Conservation (phyloP, 2,888 invertebrate genomes). For the Parasteatoda lunata region DNA sequence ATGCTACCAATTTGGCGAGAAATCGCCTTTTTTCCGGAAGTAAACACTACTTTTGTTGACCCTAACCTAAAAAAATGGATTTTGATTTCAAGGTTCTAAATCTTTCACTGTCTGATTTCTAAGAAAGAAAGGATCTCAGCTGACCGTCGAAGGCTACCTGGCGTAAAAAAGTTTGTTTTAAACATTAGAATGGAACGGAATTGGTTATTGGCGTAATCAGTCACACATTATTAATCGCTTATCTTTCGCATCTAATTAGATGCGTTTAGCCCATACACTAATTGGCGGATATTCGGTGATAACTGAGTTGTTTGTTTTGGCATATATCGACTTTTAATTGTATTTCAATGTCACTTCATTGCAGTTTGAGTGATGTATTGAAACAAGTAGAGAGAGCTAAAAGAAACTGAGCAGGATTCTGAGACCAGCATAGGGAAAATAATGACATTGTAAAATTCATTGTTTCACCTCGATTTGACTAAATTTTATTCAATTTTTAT, state of each 20-base stretch:
- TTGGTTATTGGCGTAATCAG: not conserved
- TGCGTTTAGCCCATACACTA: not conserved
- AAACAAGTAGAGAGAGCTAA: no score
- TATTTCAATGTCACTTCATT: no score
- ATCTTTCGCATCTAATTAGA: not conserved
- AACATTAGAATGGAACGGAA: not conserved
- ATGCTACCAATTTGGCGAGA: conserved; percentile 15
- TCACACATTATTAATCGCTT: not conserved
- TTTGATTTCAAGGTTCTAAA: conserved; percentile 40
- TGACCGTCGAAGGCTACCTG: not conserved
- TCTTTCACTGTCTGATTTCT: not conserved
- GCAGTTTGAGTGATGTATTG: no score
- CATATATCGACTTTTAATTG: no score
- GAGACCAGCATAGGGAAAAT: no score
- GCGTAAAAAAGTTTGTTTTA: not conserved
- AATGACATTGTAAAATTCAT: no score
- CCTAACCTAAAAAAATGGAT: conserved; percentile 54
- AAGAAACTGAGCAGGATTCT: no score
- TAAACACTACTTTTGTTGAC: conserved; percentile 31
- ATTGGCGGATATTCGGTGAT: not conserved
- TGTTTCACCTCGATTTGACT: no score
- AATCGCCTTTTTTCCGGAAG: conserved; percentile 35
- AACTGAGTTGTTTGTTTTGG: no score
- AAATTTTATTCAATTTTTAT: no score
- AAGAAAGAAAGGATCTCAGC: not conserved